phyloP scores from a whole-genome alignment of 1,140 invertebrate genomes.

The Agrypnia vestita region DNA sequence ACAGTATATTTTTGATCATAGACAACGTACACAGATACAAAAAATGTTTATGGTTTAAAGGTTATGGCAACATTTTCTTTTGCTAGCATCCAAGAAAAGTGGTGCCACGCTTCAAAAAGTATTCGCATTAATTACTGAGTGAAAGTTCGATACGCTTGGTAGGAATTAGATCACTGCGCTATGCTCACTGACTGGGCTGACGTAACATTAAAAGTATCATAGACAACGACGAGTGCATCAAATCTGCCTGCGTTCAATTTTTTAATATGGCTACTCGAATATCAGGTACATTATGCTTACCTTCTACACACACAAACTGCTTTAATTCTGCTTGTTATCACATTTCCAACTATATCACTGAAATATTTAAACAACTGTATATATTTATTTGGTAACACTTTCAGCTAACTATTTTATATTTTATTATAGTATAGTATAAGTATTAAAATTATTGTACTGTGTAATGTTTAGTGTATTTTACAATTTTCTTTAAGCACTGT shows the following conservation, averaged over 20 bases:
- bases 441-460: slow-evolving; percentile 10
- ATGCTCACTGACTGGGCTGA: slow-evolving; percentile 21
- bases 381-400: neutral
- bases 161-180: slow-evolving; percentile 20
- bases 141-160: slow-evolving; percentile 39
- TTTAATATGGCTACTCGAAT: slow-evolving; percentile 8
- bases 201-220: slow-evolving; percentile 15
- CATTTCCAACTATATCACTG: slow-evolving; percentile 22
- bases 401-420: slow-evolving; percentile 23
- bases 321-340: slow-evolving; percentile 29
- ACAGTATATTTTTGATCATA: neutral
- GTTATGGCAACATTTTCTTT: slow-evolving; percentile 19
- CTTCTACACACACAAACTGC: slow-evolving; percentile 28
- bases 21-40: slow-evolving; percentile 18
- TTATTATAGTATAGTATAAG: too few relatives aligned
- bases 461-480: neutral
- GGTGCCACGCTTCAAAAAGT: slow-evolving; percentile 25
- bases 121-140: slow-evolving; percentile 40
- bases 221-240: slow-evolving; percentile 26
- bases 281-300: slow-evolving; percentile 31
- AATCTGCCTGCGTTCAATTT: slow-evolving; percentile 3
- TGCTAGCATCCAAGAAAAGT: slow-evolving; percentile 19
- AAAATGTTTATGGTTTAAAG: slow-evolving; percentile 19
- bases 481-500: slow-evolving; percentile 1
- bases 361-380: slow-evolving; percentile 8